A percentile compares a stretch with the other conserved stretches of the same genome.
Conservation (phyloP, 2,888 invertebrate species). For the Tryphoninae sp. region DNA sequence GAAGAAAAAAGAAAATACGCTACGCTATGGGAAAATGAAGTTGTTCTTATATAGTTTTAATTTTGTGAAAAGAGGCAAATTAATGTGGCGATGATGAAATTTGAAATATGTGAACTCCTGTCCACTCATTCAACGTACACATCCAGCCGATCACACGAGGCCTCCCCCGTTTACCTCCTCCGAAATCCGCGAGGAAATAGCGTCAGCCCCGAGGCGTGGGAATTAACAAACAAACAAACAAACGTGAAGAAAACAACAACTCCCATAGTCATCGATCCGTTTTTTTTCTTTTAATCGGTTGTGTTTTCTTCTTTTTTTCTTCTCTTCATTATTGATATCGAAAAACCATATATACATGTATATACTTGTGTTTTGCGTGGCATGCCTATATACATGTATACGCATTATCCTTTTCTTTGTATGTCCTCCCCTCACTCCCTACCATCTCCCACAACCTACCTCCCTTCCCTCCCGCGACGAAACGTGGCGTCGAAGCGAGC, state of each 20-base stretch:
- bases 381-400: constrained; percentile 66
- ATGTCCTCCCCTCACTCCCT: not conserved
- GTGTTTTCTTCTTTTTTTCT: constrained; percentile 39
- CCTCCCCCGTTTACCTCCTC: constrained; percentile 66
- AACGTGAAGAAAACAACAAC: constrained; percentile 60
- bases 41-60: constrained; percentile 77
- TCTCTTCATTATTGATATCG: constrained; percentile 51
- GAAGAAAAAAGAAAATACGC: constrained; percentile 64
- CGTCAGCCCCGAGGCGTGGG: constrained; percentile 66
- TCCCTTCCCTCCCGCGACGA: constrained; percentile 46
- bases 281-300: constrained; percentile 59
- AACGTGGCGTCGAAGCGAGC: constrained; percentile 51
- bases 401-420: constrained; percentile 53
- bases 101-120: constrained; percentile 71
- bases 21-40: constrained; percentile 71
- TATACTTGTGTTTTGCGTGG: constrained; percentile 62
- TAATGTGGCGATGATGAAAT: constrained; percentile 69
- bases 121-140: constrained; percentile 67
- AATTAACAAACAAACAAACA: constrained; percentile 64
- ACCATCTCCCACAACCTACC: not conserved
- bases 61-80: constrained; percentile 70
- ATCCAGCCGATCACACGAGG: constrained; percentile 71
- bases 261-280: constrained; percentile 71
- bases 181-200: constrained; percentile 57
- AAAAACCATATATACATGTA: constrained; percentile 60